phyloP scores from a whole-genome alignment of 2,113 vertebrate species.

The Rhea americana region DNA sequence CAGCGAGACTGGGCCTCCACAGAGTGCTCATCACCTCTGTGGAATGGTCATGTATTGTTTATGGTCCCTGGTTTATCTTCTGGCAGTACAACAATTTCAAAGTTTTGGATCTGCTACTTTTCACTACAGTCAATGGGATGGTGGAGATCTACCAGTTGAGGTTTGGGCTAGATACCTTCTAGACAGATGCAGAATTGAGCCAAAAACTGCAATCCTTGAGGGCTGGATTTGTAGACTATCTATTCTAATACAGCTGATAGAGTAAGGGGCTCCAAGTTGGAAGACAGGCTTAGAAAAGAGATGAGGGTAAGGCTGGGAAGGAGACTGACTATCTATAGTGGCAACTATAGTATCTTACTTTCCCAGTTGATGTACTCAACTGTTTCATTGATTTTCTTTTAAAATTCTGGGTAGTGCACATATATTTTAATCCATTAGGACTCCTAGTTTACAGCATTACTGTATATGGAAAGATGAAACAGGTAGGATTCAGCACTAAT shows the following conservation, averaged over 20 bases:
- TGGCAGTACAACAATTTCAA: not conserved
- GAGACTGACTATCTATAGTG: slow-evolving; percentile 1
- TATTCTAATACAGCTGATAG: not conserved
- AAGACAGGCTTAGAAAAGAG: not conserved
- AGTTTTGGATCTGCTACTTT: not conserved
- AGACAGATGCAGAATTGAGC: not conserved
- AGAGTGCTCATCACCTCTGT: not conserved
- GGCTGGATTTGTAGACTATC: not conserved
- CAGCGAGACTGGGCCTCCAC: not conserved
- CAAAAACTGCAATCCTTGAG: not conserved
- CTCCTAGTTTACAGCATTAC: slow-evolving; percentile 9
- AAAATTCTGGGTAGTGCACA: slow-evolving; percentile 11
- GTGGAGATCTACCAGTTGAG: not conserved
- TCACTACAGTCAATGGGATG: not conserved
- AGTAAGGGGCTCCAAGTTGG: not conserved
- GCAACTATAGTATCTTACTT: slow-evolving; percentile 30
- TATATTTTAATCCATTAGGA: slow-evolving; percentile 24
- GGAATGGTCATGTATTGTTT: rapidly evolving
- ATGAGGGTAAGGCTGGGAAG: not conserved
- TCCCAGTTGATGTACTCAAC: slow-evolving; percentile 32
- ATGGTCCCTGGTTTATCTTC: not conserved
- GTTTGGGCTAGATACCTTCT: not conserved
- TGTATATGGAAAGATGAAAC: not conserved
- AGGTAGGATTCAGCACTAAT: not conserved
- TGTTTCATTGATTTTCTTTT: slow-evolving; percentile 39